Evolutionary conservation across 1,140 invertebrate species (phyloP), one percentile per base, ranked within the genome.

Genomic region (Eubasilissa regina): DNA sequence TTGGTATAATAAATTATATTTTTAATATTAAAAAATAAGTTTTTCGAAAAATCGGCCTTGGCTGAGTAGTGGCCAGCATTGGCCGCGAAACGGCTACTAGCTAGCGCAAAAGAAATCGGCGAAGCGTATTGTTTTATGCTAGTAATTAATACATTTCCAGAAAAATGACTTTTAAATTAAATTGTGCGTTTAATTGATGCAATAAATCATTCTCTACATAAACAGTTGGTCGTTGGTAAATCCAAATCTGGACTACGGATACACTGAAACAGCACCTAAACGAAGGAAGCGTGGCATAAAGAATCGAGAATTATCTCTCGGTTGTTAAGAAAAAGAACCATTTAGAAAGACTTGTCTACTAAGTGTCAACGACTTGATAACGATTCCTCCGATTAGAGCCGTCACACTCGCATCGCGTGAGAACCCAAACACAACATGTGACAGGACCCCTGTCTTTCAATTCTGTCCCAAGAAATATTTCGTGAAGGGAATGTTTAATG

Each of bases 301-400:
- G 35, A 8, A 1, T 25, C 25, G 13, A 64, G 7, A 25, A 25
- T 25, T 64, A 21, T 64, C 60, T 25, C 4, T 10, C 35, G 4
- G 19, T 25, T 64, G 19, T 64, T 64, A n/a, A 44, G 11, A 43
- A 19, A 62, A 43, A 64, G 55, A 64, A 15, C 13, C n/a, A 64
- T 12, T 13, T 35, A 64, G 60, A 35, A 12, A 8, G 60, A 19
- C 19, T 43, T 25, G 13, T 64, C 35, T 17, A 51, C 15, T 11
- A 70, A 70, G 66, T 21, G 66, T 53, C 66, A 48, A 21, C 66
- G 45, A 25, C 66, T 51, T 70, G 66, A 53, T 70, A 48, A 51
- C n/a, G 66, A 70, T 70, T 70, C 25, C 48, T 70, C 48, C 66
- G 8, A 17, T 51, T 48, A 7, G 3, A 70, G 66, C 10, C 25